These are phyloP conservation scores for Anguilla megastoma DNA, from an alignment of 2,797 vertebrate genomes.

Conservation along the genomic window DNA sequence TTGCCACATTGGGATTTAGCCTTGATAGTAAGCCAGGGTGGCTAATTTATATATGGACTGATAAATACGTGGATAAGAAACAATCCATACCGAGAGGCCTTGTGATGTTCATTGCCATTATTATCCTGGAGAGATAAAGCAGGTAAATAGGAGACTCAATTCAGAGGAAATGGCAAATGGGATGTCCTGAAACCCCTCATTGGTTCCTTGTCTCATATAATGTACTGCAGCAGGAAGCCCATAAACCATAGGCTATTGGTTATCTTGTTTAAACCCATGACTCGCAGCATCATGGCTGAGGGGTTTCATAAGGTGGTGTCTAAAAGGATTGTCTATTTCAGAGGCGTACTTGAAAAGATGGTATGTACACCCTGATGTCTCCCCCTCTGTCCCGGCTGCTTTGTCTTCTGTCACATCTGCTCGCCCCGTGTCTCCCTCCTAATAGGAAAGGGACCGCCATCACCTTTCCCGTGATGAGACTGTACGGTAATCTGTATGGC, in stretches of 20 bases:
- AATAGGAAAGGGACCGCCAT: constrained; percentile 1
- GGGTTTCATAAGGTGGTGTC: constrained; percentile 28
- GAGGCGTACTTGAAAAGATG: constrained; percentile 11
- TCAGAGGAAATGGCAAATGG: constrained; percentile 19
- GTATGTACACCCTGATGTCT: constrained; percentile 8
- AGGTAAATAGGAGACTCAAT: constrained; percentile 19
- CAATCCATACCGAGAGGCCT: not conserved
- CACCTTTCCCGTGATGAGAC: not conserved
- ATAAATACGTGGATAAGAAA: constrained; percentile 28
- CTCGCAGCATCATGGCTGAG: constrained; percentile 22
- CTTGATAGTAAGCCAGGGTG: constrained; percentile 7
- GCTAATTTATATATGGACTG: constrained; percentile 17
- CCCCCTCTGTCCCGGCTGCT: not conserved
- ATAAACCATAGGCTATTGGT: constrained; percentile 31
- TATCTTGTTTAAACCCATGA: constrained; percentile 33
- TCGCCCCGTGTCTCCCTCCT: not conserved
- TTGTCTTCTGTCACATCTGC: constrained; percentile 18
- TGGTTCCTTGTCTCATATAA: constrained; percentile 23
- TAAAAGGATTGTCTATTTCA: constrained; percentile 31
- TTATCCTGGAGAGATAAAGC: constrained; percentile 14
- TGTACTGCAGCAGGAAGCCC: constrained; percentile 20
- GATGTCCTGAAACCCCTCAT: constrained; percentile 18
- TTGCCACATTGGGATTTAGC: constrained; percentile 14
- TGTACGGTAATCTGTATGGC: not conserved
- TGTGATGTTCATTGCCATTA: constrained; percentile 26